Conservation (phyloP, 2,888 invertebrate species). For the Aphodius sticticus region DNA sequence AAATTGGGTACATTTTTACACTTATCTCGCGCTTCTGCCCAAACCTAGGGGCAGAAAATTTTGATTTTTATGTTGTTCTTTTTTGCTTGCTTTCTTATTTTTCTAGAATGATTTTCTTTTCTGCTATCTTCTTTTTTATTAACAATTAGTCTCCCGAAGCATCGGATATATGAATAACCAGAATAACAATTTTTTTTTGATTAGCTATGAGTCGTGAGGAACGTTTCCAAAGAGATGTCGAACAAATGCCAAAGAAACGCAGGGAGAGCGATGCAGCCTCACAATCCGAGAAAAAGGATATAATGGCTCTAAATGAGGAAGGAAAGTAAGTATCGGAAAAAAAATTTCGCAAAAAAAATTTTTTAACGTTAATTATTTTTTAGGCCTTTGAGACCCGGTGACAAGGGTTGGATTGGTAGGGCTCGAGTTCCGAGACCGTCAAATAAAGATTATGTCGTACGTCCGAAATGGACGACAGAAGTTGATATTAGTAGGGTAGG, state of each 20-base stretch:
- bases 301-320: slow-evolving; percentile 69
- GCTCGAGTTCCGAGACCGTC: slow-evolving; percentile 95
- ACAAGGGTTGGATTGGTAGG: slow-evolving; percentile 93
- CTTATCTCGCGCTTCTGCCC: too few species aligned
- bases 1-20: too few species aligned
- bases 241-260: slow-evolving; percentile 76
- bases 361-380: slow-evolving; percentile 10
- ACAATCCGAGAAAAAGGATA: slow-evolving; percentile 63
- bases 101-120: too few species aligned
- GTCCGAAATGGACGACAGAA: slow-evolving; percentile 92
- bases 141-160: too few species aligned
- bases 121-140: too few species aligned
- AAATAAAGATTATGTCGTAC: slow-evolving; percentile 94
- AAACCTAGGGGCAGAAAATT: too few species aligned
- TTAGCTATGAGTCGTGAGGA: slow-evolving; percentile 90
- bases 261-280: slow-evolving; percentile 62
- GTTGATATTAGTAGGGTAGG: slow-evolving; percentile 83
- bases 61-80: too few species aligned
- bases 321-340: slow-evolving; percentile 61
- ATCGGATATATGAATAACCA: too few species aligned
- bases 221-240: slow-evolving; percentile 89
- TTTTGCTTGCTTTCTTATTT: too few species aligned
- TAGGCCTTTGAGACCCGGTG: slow-evolving; percentile 86
- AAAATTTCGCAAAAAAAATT: not conserved
- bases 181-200: slow-evolving; percentile 36